Percentiles rank a stretch among this genome's conserved stretches.
Evolutionary conservation across 2,888 invertebrate species (phyloP).

Genomic region (Drosophila ustulata): DNA sequence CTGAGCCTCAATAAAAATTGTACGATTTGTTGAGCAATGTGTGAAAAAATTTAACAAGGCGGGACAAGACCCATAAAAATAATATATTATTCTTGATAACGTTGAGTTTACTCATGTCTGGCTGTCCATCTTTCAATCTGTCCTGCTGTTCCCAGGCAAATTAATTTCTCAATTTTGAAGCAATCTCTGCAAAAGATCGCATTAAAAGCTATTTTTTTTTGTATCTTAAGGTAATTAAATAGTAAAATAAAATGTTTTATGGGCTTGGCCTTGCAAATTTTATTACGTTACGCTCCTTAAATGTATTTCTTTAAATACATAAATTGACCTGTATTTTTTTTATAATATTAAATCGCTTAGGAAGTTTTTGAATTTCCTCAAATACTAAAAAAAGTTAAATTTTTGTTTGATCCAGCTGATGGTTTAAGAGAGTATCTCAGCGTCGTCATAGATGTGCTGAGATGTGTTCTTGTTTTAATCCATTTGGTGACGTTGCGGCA

Average conservation of each 20-base stretch:
- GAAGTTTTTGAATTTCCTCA: too few relatives aligned
- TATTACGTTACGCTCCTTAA: too few relatives aligned
- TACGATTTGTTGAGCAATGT: too few relatives aligned
- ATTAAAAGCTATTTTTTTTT: neutral
- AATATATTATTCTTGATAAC: neutral
- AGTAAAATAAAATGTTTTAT: too few relatives aligned
- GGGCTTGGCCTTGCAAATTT: too few relatives aligned
- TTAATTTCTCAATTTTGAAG: neutral
- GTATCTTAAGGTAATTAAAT: neutral
- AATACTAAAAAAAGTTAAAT: too few relatives aligned
- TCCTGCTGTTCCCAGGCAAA: neutral
- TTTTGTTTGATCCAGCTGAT: too few relatives aligned
- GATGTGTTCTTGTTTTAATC: slow-evolving; percentile 35
- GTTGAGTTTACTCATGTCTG: neutral
- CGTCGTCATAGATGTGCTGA: neutral
- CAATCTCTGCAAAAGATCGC: neutral
- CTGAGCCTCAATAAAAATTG: too few relatives aligned
- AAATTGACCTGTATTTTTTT: too few relatives aligned
- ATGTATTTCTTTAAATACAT: too few relatives aligned
- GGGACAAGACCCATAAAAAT: neutral
- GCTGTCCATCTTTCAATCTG: neutral
- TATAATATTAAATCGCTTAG: too few relatives aligned
- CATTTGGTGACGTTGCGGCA: slow-evolving; percentile 46
- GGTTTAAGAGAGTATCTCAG: neutral
- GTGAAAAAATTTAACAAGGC: too few relatives aligned